A percentile compares a stretch with the other conserved stretches of the same genome.
Conservation (phyloP, 2,888 invertebrate genomes). For the Dorcus parallelipipedus region DNA sequence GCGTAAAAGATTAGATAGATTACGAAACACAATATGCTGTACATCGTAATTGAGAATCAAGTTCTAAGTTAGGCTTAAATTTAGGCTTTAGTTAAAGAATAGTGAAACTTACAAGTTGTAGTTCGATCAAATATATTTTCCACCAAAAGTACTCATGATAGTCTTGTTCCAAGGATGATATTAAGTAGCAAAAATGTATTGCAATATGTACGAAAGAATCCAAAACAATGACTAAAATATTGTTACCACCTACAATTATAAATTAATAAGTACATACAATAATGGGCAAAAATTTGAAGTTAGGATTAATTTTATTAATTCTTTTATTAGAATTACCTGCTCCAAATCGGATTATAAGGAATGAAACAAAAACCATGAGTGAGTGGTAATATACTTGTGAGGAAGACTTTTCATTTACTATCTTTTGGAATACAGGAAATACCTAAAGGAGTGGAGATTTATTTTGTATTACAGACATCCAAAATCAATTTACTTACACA, state of each 20-base stretch:
- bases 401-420: slow-evolving; percentile 76
- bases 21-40: no score
- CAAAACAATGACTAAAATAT: slow-evolving; percentile 73
- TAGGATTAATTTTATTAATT: background rate
- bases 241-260: slow-evolving; percentile 75
- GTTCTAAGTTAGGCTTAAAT: no score
- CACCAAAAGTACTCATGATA: slow-evolving; percentile 84
- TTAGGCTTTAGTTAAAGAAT: background rate
- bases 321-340: slow-evolving; percentile 47
- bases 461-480: background rate
- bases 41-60: no score
- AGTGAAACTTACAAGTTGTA: slow-evolving; percentile 53
- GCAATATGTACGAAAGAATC: slow-evolving; percentile 82
- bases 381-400: slow-evolving; percentile 54
- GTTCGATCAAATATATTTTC: slow-evolving; percentile 77
- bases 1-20: no score
- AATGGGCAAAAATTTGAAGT: slow-evolving; percentile 55
- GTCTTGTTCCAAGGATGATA: slow-evolving; percentile 76
- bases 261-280: slow-evolving; percentile 54
- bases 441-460: slow-evolving; percentile 22
- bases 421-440: slow-evolving; percentile 84
- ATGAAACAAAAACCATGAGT: slow-evolving; percentile 56
- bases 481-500: slow-evolving; percentile 52
- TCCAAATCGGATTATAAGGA: slow-evolving; percentile 54
- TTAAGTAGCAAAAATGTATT: slow-evolving; percentile 83